These are phyloP conservation scores for Notamacropus eugenii DNA, from an alignment of 2,797 vertebrate species.

Conservation along the genomic window DNA sequence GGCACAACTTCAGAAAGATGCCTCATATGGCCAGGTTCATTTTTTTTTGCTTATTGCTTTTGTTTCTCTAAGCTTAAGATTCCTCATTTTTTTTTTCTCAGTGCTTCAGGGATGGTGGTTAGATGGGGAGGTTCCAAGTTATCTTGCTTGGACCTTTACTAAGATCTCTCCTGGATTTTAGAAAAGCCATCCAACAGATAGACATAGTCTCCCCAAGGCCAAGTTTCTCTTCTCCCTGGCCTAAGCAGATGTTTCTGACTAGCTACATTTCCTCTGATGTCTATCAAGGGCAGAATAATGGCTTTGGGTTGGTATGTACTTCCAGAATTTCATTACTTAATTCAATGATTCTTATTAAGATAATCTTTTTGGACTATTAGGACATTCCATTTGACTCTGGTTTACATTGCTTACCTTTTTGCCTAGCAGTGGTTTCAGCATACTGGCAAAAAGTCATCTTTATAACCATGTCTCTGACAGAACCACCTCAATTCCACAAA, in stretches of 20 bases:
- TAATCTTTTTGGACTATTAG: neutral
- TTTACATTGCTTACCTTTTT: neutral
- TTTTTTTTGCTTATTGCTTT: neutral
- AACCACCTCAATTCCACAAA: neutral
- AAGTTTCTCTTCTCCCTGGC: neutral
- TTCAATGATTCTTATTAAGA: neutral
- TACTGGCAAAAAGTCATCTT: neutral
- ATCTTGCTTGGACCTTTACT: neutral
- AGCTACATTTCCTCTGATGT: neutral
- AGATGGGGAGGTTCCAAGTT: neutral
- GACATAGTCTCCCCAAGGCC: neutral
- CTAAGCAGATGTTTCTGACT: neutral
- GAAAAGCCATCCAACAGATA: neutral
- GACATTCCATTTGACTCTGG: neutral
- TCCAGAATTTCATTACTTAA: neutral
- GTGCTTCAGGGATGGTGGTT: neutral
- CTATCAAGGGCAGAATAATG: neutral
- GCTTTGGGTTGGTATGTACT: neutral
- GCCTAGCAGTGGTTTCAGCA: neutral
- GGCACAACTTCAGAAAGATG: neutral
- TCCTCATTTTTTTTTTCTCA: neutral
- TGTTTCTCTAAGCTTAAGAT: neutral
- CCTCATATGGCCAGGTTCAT: neutral
- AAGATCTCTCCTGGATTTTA: neutral
- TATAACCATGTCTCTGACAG: neutral